Evolutionary conservation across 1,140 invertebrate genomes (phyloP).

Genomic region (Venustaconcha ellipsiformis): DNA sequence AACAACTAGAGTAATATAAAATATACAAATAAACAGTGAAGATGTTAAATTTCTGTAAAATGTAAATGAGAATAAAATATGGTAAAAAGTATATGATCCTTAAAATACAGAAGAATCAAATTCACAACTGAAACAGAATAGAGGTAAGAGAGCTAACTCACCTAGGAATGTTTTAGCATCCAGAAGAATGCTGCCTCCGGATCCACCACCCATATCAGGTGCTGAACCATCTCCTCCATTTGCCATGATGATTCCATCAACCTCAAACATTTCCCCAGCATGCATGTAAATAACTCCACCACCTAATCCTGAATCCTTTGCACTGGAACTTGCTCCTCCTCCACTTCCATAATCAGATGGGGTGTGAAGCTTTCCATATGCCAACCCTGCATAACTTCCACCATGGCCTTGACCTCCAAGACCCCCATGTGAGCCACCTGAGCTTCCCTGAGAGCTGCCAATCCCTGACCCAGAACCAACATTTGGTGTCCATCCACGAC

Average conservation of each 20-base stretch:
- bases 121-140: no score
- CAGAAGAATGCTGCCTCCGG: conserved; percentile 46
- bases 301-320: conserved; percentile 27
- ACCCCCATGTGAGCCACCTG: conserved; percentile 54
- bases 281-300: conserved; percentile 47
- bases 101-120: no score
- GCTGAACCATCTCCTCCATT: conserved; percentile 37
- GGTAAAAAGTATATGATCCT: no score
- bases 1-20: no score
- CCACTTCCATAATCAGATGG: conserved; percentile 52
- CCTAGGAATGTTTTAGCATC: conserved; percentile 39
- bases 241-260: conserved; percentile 49
- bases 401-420: conserved; percentile 45
- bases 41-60: no score
- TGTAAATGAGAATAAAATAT: no score
- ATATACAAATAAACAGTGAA: no score
- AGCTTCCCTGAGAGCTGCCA: conserved; percentile 27
- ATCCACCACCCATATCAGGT: conserved; percentile 43
- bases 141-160: conserved; percentile 9
- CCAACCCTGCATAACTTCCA: conserved; percentile 13
- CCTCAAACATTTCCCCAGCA: conserved; percentile 39
- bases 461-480: conserved; percentile 41
- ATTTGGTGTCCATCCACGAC: conserved; percentile 39
- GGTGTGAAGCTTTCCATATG: conserved; percentile 34
- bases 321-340: conserved; percentile 23